A percentile compares a stretch with the other conserved stretches of the same genome.
These are phyloP conservation scores for Chelon auratus DNA, from an alignment of 2,797 vertebrate species.

Conservation along the genomic window DNA sequence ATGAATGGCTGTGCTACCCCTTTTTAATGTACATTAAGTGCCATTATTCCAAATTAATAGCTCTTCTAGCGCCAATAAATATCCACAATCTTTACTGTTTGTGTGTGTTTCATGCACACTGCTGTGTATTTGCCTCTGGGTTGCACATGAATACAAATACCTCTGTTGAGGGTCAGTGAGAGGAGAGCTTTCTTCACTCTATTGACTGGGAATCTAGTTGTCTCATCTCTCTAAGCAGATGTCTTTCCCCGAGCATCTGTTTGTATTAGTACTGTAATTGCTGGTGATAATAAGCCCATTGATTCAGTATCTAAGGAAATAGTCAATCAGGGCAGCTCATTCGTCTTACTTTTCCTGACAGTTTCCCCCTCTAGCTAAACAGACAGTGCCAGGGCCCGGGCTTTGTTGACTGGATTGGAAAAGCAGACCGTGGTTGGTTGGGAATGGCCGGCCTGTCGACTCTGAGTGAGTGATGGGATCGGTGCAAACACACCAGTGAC, in stretches of 20 bases:
- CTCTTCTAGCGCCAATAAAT: slow-evolving; percentile 46
- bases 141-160: slow-evolving; percentile 86
- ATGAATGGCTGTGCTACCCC: slow-evolving; percentile 6
- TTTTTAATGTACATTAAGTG: slow-evolving; percentile 5
- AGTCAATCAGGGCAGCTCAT: slow-evolving; percentile 91
- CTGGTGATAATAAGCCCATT: slow-evolving; percentile 94
- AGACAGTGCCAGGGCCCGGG: slow-evolving; percentile 84
- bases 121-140: slow-evolving; percentile 55
- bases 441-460: slow-evolving; percentile 80
- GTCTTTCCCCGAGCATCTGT: slow-evolving; percentile 91
- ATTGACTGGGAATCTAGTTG: slow-evolving; percentile 84
- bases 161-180: slow-evolving; percentile 77
- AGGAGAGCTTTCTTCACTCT: slow-evolving; percentile 81
- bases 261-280: slow-evolving; percentile 95
- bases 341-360: slow-evolving; percentile 95
- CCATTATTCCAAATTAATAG: slow-evolving; percentile 48
- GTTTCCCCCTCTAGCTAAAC: slow-evolving; percentile 87
- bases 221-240: slow-evolving; percentile 88
- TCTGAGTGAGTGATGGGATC: slow-evolving; percentile 84
- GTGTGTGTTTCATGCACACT: slow-evolving; percentile 38
- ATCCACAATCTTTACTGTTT: slow-evolving; percentile 27
- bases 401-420: slow-evolving; percentile 87
- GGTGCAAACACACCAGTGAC: slow-evolving; percentile 85
- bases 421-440: slow-evolving; percentile 79
- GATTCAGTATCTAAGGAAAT: slow-evolving; percentile 94